A percentile compares a stretch with the other conserved stretches of the same genome.
Conservation (phyloP, 1,140 invertebrate species). For the Drosophila equinoxialis region DNA sequence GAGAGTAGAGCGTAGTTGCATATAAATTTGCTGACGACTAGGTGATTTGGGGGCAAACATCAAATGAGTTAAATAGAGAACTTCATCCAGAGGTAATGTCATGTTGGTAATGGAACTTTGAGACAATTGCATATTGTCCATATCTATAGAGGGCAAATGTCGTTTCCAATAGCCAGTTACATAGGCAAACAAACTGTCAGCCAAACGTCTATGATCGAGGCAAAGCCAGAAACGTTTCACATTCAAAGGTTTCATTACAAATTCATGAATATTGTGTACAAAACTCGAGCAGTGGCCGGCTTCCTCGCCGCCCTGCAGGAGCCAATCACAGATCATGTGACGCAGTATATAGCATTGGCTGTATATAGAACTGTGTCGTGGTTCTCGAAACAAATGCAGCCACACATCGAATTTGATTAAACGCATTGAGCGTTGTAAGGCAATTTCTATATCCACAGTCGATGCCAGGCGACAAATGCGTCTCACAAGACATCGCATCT, state of each 20-base stretch:
- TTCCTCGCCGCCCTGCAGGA: slow-evolving; percentile 28
- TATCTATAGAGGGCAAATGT: slow-evolving; percentile 43
- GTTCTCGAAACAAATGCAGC: slow-evolving; percentile 55
- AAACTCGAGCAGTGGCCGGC: slow-evolving; percentile 28
- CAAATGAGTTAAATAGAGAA: slow-evolving; percentile 52
- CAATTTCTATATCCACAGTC: slow-evolving; percentile 38
- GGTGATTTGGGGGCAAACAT: slow-evolving; percentile 49
- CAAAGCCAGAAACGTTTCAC: slow-evolving; percentile 45
- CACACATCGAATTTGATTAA: slow-evolving; percentile 41
- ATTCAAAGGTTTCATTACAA: slow-evolving; percentile 35
- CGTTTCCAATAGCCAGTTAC: slow-evolving; percentile 43
- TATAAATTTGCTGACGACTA: slow-evolving; percentile 45
- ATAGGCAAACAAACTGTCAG: slow-evolving; percentile 39
- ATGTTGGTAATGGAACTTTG: not conserved
- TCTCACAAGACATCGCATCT: slow-evolving; percentile 57
- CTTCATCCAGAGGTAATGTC: slow-evolving; percentile 39
- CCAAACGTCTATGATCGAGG: slow-evolving; percentile 40
- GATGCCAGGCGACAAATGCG: slow-evolving; percentile 49
- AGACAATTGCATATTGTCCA: slow-evolving; percentile 45
- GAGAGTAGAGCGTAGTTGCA: slow-evolving; percentile 17
- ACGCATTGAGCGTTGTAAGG: slow-evolving; percentile 37
- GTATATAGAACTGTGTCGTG: slow-evolving; percentile 42
- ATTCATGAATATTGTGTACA: slow-evolving; percentile 50
- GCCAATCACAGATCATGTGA: slow-evolving; percentile 62
- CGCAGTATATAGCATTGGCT: slow-evolving; percentile 51